Conservation (phyloP, 1,140 invertebrate species). For the Philopotamus ludificatus region DNA sequence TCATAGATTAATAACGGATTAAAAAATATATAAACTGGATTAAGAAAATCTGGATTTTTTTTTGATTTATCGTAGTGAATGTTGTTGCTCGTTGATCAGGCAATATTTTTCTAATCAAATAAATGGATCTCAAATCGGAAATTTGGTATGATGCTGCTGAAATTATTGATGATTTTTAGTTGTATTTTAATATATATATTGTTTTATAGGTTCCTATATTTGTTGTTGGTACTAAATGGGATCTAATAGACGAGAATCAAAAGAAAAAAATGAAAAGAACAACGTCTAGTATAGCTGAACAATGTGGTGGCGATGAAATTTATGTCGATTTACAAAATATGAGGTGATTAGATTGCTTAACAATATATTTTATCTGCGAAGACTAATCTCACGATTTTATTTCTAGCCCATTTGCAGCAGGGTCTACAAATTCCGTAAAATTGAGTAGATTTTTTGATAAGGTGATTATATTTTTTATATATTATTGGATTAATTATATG, state of each 20-base stretch:
- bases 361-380: no score
- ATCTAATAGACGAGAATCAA: slow-evolving; percentile 73
- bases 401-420: slow-evolving; percentile 76
- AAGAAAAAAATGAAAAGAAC: slow-evolving; percentile 63
- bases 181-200: slow-evolving; percentile 16
- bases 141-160: slow-evolving; percentile 13
- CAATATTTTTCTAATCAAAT: no score
- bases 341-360: background rate
- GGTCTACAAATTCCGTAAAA: slow-evolving; percentile 88
- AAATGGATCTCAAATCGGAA: no score
- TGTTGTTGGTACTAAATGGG: slow-evolving; percentile 90
- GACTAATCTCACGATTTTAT: slow-evolving; percentile 4
- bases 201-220: slow-evolving; percentile 79
- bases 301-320: slow-evolving; percentile 93
- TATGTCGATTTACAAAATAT: slow-evolving; percentile 63
- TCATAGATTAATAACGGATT: no score
- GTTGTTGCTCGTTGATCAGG: no score
- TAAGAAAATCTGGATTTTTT: no score
- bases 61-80: no score
- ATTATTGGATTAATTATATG: slow-evolving; percentile 14
- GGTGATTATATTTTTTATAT: slow-evolving; percentile 51
- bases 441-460: slow-evolving; percentile 92
- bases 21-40: no score
- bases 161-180: slow-evolving; percentile 11
- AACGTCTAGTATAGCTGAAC: slow-evolving; percentile 77